phyloP scores from a whole-genome alignment of 2,113 vertebrate genomes.

The Nesogale talazaci region DNA sequence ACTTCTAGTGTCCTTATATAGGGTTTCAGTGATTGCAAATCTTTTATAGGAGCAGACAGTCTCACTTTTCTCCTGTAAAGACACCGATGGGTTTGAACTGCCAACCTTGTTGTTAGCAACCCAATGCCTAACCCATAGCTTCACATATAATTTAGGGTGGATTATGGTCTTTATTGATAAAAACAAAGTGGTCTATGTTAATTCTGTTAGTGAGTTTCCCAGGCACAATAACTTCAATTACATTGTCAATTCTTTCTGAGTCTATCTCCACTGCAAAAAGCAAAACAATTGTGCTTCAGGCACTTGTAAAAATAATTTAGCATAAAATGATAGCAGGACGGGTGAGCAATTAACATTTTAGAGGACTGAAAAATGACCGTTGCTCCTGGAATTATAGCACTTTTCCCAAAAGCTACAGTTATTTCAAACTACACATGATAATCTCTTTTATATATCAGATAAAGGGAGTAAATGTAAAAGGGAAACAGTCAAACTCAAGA shows the following conservation, averaged over 20 bases:
- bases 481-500: not conserved
- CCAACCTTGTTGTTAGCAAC: no score
- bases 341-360: not conserved
- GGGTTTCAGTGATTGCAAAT: no score
- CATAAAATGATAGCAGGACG: not conserved
- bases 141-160: not conserved
- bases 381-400: not conserved
- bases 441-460: not conserved
- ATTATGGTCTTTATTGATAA: not conserved
- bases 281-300: not conserved
- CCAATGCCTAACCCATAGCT: no score
- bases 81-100: no score
- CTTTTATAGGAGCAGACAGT: no score
- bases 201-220: constrained; percentile 8
- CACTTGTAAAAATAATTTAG: not conserved
- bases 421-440: not conserved
- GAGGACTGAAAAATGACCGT: constrained; percentile 7
- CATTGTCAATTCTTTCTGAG: not conserved
- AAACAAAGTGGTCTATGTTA: not conserved
- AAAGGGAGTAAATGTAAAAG: constrained; percentile 30
- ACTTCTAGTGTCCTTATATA: no score
- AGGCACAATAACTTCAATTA: constrained; percentile 16
- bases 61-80: no score
- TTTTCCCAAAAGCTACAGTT: not conserved
- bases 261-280: constrained; percentile 34